These are phyloP conservation scores for Smittia aterrima DNA, from an alignment of 2,888 invertebrate genomes.

Conservation along the genomic window DNA sequence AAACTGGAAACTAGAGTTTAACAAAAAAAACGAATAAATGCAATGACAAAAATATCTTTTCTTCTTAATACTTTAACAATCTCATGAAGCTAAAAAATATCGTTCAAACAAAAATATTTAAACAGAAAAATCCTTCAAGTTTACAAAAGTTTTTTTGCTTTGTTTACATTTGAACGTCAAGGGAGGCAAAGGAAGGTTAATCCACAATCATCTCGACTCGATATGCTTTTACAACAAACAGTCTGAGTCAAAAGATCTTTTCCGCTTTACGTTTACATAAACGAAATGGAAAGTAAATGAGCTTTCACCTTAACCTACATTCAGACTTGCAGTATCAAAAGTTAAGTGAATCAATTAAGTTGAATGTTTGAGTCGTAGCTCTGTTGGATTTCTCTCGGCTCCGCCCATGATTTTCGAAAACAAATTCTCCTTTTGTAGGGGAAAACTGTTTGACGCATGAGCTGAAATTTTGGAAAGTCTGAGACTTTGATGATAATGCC, in stretches of 20 bases:
- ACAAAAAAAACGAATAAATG: too few species aligned
- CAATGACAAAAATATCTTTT: too few species aligned
- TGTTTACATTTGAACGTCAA: background rate
- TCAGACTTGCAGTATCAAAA: constrained; percentile 9
- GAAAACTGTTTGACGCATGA: background rate
- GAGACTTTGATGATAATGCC: constrained; percentile 9
- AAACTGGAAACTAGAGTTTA: too few species aligned
- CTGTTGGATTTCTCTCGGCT: background rate
- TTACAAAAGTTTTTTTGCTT: background rate
- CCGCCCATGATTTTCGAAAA: constrained; percentile 8
- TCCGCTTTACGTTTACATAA: background rate
- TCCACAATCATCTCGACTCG: background rate
- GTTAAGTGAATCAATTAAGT: constrained; percentile 5
- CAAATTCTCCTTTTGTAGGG: background rate
- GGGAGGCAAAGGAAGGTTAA: background rate
- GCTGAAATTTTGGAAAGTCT: background rate
- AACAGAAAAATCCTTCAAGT: background rate
- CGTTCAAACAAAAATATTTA: background rate
- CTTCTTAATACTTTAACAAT: too few species aligned
- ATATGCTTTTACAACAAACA: too few species aligned
- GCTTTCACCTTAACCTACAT: constrained; percentile 8
- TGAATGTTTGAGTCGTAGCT: background rate
- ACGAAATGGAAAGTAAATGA: constrained; percentile 4
- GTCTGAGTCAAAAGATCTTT: background rate
- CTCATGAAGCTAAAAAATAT: too few species aligned